Evolutionary conservation across 1,140 invertebrate genomes (phyloP).

Genomic region (Meloidogyne hapla): DNA sequence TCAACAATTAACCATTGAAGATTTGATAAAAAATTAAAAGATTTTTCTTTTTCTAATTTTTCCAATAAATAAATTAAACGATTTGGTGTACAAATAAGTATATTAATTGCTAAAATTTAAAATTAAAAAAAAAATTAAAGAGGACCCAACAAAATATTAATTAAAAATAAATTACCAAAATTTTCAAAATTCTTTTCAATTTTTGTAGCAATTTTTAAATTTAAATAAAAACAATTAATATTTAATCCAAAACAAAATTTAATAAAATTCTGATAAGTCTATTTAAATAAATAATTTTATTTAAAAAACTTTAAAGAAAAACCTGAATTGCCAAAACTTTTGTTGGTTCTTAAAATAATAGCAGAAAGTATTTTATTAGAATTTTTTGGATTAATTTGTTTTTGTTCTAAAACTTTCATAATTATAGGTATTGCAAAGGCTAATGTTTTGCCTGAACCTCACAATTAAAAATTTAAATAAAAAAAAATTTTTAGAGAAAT

Average conservation of each 20-base stretch:
- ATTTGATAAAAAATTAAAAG: neutral
- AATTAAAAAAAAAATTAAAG: conserved; percentile 22
- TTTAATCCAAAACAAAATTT: conserved; percentile 45
- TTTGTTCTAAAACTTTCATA: conserved; percentile 67
- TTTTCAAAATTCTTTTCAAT: neutral
- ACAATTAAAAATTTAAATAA: conserved; percentile 14
- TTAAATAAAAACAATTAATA: conserved; percentile 37
- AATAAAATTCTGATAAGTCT: conserved; percentile 54
- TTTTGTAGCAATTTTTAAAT: neutral
- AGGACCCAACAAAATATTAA: too few species aligned
- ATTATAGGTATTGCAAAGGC: conserved; percentile 68
- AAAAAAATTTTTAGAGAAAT: conserved; percentile 10
- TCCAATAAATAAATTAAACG: conserved; percentile 82
- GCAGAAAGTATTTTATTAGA: conserved; percentile 72
- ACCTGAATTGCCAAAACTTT: conserved; percentile 89
- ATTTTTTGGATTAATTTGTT: conserved; percentile 36
- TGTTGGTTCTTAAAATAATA: conserved; percentile 84
- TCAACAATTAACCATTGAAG: conserved; percentile 60
- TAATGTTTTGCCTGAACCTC: conserved; percentile 68
- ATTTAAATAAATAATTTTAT: conserved; percentile 25
- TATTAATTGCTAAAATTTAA: conserved; percentile 68
- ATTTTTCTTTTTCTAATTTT: conserved; percentile 65
- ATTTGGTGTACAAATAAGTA: conserved; percentile 93
- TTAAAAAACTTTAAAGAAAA: conserved; percentile 15
- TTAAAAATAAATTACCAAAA: neutral